Percentiles rank a stretch among this genome's conserved stretches.
Evolutionary conservation across 64 coral and sea anemone genomes (phyloP).

Genomic region (Stylophora pistillata): DNA sequence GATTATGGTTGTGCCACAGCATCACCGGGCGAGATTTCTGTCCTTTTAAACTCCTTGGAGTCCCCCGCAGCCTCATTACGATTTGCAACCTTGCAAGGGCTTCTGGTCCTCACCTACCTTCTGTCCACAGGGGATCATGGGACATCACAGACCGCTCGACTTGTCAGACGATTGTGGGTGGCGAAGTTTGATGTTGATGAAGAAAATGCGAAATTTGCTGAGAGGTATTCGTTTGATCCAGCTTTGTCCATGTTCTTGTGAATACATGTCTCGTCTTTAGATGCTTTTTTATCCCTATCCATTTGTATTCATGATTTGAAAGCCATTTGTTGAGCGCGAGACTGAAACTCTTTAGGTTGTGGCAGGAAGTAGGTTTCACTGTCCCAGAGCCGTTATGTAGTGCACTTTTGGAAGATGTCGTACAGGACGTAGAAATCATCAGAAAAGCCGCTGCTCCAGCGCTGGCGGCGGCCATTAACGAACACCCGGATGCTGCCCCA

Average conservation of each 20-base stretch:
- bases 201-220: conserved; percentile 79
- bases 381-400: conserved; percentile 70
- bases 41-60: conserved; percentile 75
- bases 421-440: conserved; percentile 82
- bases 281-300: not conserved
- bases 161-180: conserved; percentile 83
- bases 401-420: conserved; percentile 76
- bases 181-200: conserved; percentile 89
- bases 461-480: conserved; percentile 61
- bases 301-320: not conserved
- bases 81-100: conserved; percentile 76
- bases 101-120: conserved; percentile 50
- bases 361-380: conserved; percentile 61
- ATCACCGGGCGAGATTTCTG: conserved; percentile 65
- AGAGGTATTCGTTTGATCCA: conserved; percentile 53
- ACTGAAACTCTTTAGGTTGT: conserved; percentile 44
- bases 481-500: conserved; percentile 61
- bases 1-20: conserved; percentile 76
- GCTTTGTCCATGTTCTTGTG: too few relatives aligned
- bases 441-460: conserved; percentile 63
- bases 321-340: not conserved
- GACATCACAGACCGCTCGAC: conserved; percentile 50
- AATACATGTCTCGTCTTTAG: too few relatives aligned
- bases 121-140: conserved; percentile 59
- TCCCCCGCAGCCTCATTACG: conserved; percentile 71